phyloP scores from a whole-genome alignment of 2,113 vertebrate species.

The Alethe castanea region DNA sequence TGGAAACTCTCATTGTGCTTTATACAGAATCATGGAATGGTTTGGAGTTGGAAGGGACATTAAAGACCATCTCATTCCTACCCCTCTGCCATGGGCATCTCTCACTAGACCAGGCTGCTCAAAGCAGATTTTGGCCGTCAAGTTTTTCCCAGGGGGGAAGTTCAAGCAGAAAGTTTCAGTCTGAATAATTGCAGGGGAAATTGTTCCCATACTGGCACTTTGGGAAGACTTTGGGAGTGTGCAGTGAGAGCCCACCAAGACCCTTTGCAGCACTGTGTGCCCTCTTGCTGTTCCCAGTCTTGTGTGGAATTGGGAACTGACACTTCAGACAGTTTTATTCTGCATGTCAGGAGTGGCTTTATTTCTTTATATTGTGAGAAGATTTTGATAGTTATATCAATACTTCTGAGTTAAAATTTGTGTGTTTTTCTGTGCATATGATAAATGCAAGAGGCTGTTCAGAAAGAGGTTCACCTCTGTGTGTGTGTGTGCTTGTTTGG shows the following conservation, averaged over 20 bases:
- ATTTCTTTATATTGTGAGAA: not conserved
- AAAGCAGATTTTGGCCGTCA: not conserved
- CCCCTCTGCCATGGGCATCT: not conserved
- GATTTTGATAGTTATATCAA: not conserved
- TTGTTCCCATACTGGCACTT: not conserved
- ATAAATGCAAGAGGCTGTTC: not conserved
- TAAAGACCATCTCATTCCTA: not conserved
- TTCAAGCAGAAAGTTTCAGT: not conserved
- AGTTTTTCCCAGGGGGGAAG: not conserved
- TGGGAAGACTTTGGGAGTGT: not conserved
- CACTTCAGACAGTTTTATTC: not conserved
- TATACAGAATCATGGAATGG: too few relatives aligned
- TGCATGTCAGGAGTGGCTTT: not conserved
- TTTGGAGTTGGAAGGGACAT: not conserved
- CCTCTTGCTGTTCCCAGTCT: not conserved
- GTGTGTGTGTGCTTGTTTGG: not conserved
- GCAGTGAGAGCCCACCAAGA: rapidly evolving
- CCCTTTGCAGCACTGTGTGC: not conserved
- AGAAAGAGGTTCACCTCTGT: not conserved
- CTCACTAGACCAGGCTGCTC: not conserved
- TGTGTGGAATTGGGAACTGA: not conserved
- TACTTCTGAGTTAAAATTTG: not conserved
- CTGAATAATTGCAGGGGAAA: not conserved
- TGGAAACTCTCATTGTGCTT: rapidly evolving
- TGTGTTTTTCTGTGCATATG: not conserved